Percentiles rank a stretch among this genome's conserved stretches.
phyloP scores from a whole-genome alignment of 2,797 vertebrate genomes.

The Bryconaethiops microstoma region DNA sequence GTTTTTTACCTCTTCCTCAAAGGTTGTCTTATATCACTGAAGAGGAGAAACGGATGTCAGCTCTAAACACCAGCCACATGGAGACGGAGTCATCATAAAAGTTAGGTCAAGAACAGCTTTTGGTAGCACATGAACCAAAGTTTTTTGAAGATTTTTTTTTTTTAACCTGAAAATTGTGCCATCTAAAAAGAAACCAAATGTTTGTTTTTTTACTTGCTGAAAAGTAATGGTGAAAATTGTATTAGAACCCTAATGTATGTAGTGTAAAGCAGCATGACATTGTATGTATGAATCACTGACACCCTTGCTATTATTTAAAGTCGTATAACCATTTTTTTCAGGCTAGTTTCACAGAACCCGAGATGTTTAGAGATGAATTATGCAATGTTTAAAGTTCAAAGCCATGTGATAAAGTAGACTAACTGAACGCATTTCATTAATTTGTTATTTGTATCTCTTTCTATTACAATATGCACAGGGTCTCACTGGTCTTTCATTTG shows the following conservation, averaged over 20 bases:
- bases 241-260: neutral
- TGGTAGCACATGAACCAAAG: slow-evolving; percentile 33
- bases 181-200: neutral
- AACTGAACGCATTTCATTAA: neutral
- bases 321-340: neutral
- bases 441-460: neutral
- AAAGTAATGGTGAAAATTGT: neutral
- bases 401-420: neutral
- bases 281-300: neutral
- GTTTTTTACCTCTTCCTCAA: slow-evolving; percentile 23
- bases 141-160: neutral
- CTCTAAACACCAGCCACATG: slow-evolving; percentile 33
- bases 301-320: neutral
- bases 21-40: slow-evolving; percentile 39
- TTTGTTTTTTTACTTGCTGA: neutral
- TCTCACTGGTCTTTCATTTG: neutral
- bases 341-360: neutral
- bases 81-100: slow-evolving; percentile 32
- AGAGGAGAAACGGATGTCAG: slow-evolving; percentile 34
- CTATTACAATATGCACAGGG: neutral
- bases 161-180: slow-evolving; percentile 4
- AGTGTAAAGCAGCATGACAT: neutral
- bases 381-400: neutral
- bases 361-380: neutral
- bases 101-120: slow-evolving; percentile 20